Base-by-base conservation (phyloP, 2,797 vertebrate genomes). In the Avahi laniger region DNA sequence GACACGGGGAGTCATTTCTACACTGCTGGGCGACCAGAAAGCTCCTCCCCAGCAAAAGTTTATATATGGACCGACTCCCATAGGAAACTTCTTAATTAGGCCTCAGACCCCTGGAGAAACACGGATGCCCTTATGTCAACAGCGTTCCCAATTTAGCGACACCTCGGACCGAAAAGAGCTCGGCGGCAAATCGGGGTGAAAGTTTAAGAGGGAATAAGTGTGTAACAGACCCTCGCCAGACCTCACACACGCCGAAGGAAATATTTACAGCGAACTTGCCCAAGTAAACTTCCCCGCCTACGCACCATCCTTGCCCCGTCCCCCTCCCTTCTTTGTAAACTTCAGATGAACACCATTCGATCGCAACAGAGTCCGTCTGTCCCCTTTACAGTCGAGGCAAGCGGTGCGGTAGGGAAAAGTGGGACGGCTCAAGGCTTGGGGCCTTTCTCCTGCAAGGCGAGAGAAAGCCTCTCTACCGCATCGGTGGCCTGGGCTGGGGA, bases 101-200 rank as follows among this genome's bases (percentile, higher is more conserved):
- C 95, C 98, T 95, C 97, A 92, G 98, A 98, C 97, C 97, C 97
- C 91, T 35, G 92, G 97, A 98, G 97, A 90, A 98, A 93, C 95
- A 79, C 48, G 95, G 97, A 96, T 91, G 97, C 97, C 91, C 91
- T 98, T 94, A 75, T 97, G 98, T 98, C 98, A 99, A 98, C 98
- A 98, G 87, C 95, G 95, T 96, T 96, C 98, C 98, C 97, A 97
- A 85, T 98, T 98, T 97, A 97, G 98, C 95, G 97, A 99, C 99
- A 99, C 99, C 98, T 99, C 97, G 46, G 93, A 94, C 98, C 97
- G 98, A 98, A 99, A 98, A 98, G 98, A 98, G 99, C 98, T 98
- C 97, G 76, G 97, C 67, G 97, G 98, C 97, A 97, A 98, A 98
- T 97, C 91, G 98, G 79, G 98, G 95, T 75, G 98, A 98, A 98